Conservation (phyloP, 2,888 invertebrate species). For the Lapara coniferarum region DNA sequence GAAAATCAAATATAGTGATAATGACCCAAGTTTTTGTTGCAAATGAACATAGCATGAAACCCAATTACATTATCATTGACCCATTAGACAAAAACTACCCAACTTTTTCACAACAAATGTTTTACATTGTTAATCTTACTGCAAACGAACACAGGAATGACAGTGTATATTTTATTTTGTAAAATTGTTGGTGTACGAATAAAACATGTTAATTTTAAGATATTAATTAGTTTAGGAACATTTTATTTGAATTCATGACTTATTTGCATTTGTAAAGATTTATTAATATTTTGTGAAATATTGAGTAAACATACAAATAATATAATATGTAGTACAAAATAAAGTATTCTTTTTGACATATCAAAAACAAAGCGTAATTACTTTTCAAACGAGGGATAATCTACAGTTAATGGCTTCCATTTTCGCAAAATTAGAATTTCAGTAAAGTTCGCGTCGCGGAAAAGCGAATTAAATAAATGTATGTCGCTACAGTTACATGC, state of each 20-base stretch:
- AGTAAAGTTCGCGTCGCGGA: neutral
- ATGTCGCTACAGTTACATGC: neutral
- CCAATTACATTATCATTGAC: constrained; percentile 40
- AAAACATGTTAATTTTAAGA: too few relatives aligned
- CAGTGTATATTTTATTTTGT: neutral
- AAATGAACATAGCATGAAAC: constrained; percentile 35
- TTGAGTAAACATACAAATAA: too few relatives aligned
- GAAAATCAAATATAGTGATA: constrained; percentile 10
- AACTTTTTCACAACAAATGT: neutral
- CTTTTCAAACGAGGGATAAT: constrained; percentile 2
- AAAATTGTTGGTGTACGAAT: too few relatives aligned
- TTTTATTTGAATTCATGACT: too few relatives aligned
- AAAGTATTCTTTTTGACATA: too few relatives aligned
- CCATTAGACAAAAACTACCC: constrained; percentile 26
- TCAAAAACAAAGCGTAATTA: too few relatives aligned
- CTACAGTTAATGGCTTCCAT: constrained; percentile 4
- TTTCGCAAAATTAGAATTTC: neutral
- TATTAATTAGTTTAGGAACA: too few relatives aligned
- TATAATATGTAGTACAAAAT: too few relatives aligned
- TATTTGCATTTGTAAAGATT: too few relatives aligned
- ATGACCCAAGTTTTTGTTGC: constrained; percentile 21
- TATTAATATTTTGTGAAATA: too few relatives aligned
- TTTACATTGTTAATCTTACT: neutral
- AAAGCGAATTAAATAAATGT: neutral
- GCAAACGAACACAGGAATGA: neutral